Evolutionary conservation across 1,140 invertebrate species (phyloP), one percentile per base, ranked within the genome.

Genomic region (Caenorhabditis remanei): DNA sequence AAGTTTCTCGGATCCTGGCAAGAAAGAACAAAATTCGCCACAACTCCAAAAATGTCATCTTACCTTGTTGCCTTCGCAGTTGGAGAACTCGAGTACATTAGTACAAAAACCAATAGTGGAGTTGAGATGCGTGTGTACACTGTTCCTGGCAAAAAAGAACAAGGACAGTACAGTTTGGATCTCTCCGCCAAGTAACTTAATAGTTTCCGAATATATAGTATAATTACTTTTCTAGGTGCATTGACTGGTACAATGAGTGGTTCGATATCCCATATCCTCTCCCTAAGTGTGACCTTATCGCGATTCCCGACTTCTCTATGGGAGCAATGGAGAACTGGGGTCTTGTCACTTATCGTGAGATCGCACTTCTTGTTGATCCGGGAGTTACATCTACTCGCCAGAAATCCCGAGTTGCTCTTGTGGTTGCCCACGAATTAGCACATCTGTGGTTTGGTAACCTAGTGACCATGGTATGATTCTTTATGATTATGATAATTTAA

Each of bases 381-480:
- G 94, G 94, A 0, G 94, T 95, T 4, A 95, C 96, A 0, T 91
- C 92, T 14, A 89, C 63, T 21, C 24, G 84, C 13, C 85, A 88
- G 32, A 91, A 96, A 90, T 95, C 96, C 84, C 93, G 95, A 1
- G 95, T 97, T 0, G 96, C 96, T 0, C 94, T 95, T 0, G 95
- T 97, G 1, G 95, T 97, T 43, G 95, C 95, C 1, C 97, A 98
- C 93, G 97, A 98, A 93, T 93, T 98, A 83, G 96, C 96, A 19
- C 97, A 98, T 87, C 87, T 92, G 48, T 92, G 92, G 92, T 92
- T 93, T 67, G 92, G 92, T 48, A 87, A 93, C 84, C 86, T 93
- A 24, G 88, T 91, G 14, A 92, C 92, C 41, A 92, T 92, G 91
- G 92, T 92, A 24, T 40, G 2, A 9, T 65, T 32, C n/a, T 63